These are phyloP conservation scores for Macrosiphum euphorbiae DNA, from an alignment of 2,888 invertebrate genomes.

Conservation along the genomic window DNA sequence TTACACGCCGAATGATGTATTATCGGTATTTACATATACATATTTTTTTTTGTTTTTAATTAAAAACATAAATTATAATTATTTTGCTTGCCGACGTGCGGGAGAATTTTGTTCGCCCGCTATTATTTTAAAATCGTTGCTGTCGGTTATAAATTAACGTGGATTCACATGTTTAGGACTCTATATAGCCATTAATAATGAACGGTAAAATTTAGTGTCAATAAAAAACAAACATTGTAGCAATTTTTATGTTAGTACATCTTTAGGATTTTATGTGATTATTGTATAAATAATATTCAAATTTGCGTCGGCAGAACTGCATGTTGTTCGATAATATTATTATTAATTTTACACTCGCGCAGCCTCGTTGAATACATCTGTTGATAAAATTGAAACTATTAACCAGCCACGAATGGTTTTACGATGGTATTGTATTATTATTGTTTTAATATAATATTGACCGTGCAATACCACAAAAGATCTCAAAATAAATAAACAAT, in stretches of 20 bases:
- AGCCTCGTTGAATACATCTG: neutral
- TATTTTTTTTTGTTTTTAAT: slow-evolving; percentile 25
- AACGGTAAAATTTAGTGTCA: neutral
- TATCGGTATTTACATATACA: slow-evolving; percentile 17
- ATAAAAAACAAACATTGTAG: neutral
- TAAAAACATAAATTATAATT: slow-evolving; percentile 57
- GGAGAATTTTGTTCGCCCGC: neutral
- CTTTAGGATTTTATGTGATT: neutral
- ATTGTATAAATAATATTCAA: neutral
- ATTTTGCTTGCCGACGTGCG: neutral
- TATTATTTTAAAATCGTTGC: neutral
- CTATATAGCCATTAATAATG: neutral
- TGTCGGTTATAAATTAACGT: slow-evolving; percentile 6
- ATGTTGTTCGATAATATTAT: neutral
- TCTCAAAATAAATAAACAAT: neutral
- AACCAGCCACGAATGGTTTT: neutral
- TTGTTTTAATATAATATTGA: neutral
- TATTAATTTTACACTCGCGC: neutral
- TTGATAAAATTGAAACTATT: neutral
- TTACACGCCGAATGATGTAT: slow-evolving; percentile 32
- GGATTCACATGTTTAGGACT: slow-evolving; percentile 4
- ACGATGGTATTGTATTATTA: neutral
- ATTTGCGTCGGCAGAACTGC: neutral
- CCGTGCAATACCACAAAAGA: neutral
- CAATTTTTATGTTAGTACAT: neutral